Evolutionary conservation across 1,140 invertebrate species (phyloP).

Genomic region (Bicyclus anynana): DNA sequence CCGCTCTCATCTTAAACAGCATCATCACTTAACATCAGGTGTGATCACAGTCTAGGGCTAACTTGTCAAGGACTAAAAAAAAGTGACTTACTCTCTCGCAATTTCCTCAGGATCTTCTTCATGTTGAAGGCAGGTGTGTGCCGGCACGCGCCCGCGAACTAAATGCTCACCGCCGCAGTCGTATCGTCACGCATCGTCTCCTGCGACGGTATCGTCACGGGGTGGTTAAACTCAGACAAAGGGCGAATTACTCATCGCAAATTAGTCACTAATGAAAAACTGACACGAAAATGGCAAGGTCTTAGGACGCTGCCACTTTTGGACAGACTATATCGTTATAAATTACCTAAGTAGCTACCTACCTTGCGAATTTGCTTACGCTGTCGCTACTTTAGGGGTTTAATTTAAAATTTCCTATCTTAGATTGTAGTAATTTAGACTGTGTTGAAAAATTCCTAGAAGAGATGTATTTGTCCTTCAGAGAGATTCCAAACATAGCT

Average conservation of each 20-base stretch:
- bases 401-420: too few species aligned
- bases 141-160: slow-evolving; percentile 45
- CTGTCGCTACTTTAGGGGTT: too few species aligned
- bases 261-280: slow-evolving; percentile 23
- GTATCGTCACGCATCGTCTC: slow-evolving; percentile 44
- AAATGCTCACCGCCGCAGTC: slow-evolving; percentile 35
- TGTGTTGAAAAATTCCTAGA: too few species aligned
- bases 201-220: slow-evolving; percentile 40
- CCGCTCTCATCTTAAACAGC: too few species aligned
- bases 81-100: slow-evolving; percentile 50
- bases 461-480: too few species aligned
- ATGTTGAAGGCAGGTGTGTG: slow-evolving; percentile 47
- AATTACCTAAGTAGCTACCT: background rate
- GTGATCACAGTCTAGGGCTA: too few species aligned
- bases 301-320: background rate
- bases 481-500: too few species aligned
- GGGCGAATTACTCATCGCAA: slow-evolving; percentile 33
- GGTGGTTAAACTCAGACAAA: slow-evolving; percentile 53
- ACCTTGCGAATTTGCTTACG: too few species aligned
- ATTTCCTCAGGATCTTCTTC: slow-evolving; percentile 52
- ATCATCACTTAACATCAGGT: too few species aligned
- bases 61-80: slow-evolving; percentile 2
- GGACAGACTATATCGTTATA: background rate
- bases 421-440: too few species aligned
- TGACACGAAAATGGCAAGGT: slow-evolving; percentile 13